A percentile compares a stretch with the other conserved stretches of the same genome.
These are phyloP conservation scores for Lingula anatina DNA, from an alignment of 2,888 invertebrate species.

Conservation along the genomic window DNA sequence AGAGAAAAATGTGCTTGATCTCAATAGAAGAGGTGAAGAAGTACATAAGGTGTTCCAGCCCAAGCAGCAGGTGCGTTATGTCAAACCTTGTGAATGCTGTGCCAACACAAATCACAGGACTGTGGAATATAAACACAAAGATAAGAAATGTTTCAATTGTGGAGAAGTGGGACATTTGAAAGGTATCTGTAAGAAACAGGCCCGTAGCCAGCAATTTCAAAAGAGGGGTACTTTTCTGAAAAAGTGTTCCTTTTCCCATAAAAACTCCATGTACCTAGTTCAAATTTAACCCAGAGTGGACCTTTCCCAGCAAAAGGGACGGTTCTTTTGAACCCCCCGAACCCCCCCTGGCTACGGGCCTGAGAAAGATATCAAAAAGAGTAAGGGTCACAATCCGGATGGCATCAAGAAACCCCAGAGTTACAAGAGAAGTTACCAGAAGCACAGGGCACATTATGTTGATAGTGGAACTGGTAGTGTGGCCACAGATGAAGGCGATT, in stretches of 20 bases:
- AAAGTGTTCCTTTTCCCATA: too few species aligned
- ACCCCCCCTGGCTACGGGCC: too few species aligned
- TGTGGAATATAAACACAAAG: background rate
- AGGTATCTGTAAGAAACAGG: background rate
- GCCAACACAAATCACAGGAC: background rate
- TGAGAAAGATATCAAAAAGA: too few species aligned
- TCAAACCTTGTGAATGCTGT: background rate
- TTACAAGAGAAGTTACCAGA: too few species aligned
- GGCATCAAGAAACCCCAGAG: background rate
- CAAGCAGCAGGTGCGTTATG: background rate
- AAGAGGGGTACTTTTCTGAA: too few species aligned
- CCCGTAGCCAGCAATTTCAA: too few species aligned
- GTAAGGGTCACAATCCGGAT: too few species aligned
- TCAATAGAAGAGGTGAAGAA: background rate
- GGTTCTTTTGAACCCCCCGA: too few species aligned
- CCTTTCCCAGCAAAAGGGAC: too few species aligned
- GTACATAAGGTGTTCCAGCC: background rate
- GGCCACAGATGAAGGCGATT: too few species aligned
- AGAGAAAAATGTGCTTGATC: background rate
- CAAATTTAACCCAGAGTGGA: too few species aligned
- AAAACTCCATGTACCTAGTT: too few species aligned
- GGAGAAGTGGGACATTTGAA: constrained; percentile 1
- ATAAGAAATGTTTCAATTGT: background rate
- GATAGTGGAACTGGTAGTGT: background rate
- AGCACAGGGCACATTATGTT: background rate